These are phyloP conservation scores for Drosophila asahinai DNA, from an alignment of 1,140 invertebrate genomes.

Conservation along the genomic window DNA sequence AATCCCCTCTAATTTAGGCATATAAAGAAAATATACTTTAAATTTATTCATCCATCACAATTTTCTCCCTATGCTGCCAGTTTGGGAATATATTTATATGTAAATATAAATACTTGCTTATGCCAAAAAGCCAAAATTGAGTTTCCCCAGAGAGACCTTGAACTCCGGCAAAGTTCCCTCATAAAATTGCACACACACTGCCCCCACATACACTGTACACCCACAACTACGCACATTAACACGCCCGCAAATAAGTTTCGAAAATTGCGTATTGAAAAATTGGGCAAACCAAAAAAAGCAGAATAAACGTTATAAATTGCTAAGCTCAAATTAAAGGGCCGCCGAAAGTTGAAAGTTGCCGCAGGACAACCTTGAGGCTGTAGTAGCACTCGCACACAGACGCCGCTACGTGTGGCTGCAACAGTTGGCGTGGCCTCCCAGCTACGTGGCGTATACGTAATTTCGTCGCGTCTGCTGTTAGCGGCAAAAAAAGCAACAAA, in stretches of 20 bases:
- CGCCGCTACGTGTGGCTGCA: constrained; percentile 54
- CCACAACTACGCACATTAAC: constrained; percentile 28
- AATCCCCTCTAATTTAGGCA: neutral
- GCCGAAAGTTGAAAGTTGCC: constrained; percentile 45
- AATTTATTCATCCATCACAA: neutral
- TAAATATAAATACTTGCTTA: constrained; percentile 26
- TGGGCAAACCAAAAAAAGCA: neutral
- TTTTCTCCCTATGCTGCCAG: constrained; percentile 3
- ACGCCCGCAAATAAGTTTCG: constrained; percentile 26
- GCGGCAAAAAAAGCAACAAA: constrained; percentile 29
- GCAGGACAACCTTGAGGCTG: constrained; percentile 50
- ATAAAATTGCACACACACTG: constrained; percentile 1
- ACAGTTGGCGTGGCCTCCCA: constrained; percentile 53
- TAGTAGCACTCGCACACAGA: constrained; percentile 6
- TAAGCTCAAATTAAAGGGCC: constrained; percentile 61
- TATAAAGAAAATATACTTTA: neutral
- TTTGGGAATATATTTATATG: constrained; percentile 3
- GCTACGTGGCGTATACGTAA: constrained; percentile 72
- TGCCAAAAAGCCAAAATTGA: constrained; percentile 11
- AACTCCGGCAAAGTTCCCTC: neutral
- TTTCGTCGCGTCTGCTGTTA: constrained; percentile 62
- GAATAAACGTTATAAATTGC: constrained; percentile 57
- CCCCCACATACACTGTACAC: neutral
- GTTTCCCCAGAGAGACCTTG: constrained; percentile 23
- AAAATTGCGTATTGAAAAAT: constrained; percentile 45